Percentiles rank a stretch among this genome's conserved stretches.
Evolutionary conservation across 2,888 invertebrate species (phyloP).

Genomic region (Ennomos erosarius): DNA sequence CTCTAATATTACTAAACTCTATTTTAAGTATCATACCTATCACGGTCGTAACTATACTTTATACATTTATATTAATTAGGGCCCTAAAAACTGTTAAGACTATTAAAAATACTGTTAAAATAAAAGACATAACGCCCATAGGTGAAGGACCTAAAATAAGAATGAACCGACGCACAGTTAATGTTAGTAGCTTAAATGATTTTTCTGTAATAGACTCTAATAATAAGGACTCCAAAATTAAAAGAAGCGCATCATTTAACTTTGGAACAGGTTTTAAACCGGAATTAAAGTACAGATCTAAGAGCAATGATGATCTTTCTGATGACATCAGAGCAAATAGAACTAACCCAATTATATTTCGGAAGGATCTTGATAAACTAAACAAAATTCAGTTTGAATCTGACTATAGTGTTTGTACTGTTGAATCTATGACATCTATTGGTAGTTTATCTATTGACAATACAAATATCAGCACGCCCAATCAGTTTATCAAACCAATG

Average conservation of each 20-base stretch:
- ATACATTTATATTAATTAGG: constrained; percentile 84
- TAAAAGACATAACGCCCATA: constrained; percentile 37
- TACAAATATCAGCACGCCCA: constrained; percentile 31
- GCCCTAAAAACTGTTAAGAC: constrained; percentile 80
- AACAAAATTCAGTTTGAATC: constrained; percentile 52
- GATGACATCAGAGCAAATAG: constrained; percentile 32
- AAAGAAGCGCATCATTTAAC: constrained; percentile 67
- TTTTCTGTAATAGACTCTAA: constrained; percentile 43
- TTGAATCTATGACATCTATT: constrained; percentile 51
- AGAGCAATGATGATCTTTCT: constrained; percentile 63
- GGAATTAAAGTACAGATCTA: constrained; percentile 48
- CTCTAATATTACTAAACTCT: constrained; percentile 83
- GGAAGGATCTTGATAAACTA: constrained; percentile 37
- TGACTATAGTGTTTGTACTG: constrained; percentile 61
- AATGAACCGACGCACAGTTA: constrained; percentile 61
- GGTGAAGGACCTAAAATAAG: constrained; percentile 58
- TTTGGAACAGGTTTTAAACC: constrained; percentile 30
- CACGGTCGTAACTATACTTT: constrained; percentile 74
- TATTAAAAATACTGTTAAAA: constrained; percentile 59
- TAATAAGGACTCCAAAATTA: constrained; percentile 43
- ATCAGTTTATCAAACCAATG: constrained; percentile 6
- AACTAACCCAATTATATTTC: constrained; percentile 20
- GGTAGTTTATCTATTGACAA: constrained; percentile 36
- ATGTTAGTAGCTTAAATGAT: constrained; percentile 36
- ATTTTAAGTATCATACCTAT: constrained; percentile 83